Conservation (phyloP, 2,113 vertebrate species). For the Otolemur garnettii region DNA sequence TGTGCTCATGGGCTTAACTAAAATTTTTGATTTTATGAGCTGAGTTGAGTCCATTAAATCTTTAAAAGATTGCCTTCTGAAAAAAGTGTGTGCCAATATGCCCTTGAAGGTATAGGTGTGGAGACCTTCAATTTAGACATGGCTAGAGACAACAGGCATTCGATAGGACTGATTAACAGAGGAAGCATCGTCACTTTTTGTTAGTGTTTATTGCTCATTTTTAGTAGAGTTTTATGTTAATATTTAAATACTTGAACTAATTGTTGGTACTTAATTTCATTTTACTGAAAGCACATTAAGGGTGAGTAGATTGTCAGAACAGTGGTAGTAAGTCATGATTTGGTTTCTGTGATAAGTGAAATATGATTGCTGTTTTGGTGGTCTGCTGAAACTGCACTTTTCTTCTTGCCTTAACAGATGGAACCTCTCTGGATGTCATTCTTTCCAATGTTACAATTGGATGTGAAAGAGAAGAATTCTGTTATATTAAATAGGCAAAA, state of each 20-base stretch:
- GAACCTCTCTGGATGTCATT: not conserved
- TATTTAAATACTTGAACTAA: constrained; percentile 26
- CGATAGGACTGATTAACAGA: not conserved
- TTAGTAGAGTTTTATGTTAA: not conserved
- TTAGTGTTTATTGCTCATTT: not conserved
- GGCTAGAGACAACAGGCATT: not conserved
- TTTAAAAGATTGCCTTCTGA: constrained; percentile 26
- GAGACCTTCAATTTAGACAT: not conserved
- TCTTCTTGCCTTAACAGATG: not conserved
- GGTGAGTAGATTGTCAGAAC: not conserved
- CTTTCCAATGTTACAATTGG: not conserved
- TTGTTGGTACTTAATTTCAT: constrained; percentile 33
- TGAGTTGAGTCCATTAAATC: not conserved
- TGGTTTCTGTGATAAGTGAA: not conserved
- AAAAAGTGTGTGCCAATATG: not conserved
- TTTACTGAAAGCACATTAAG: not conserved
- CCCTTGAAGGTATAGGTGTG: rapidly evolving
- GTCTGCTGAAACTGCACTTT: not conserved
- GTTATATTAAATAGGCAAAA: not conserved
- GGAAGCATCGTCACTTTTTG: not conserved
- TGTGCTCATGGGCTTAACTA: not conserved
- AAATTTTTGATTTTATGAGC: constrained; percentile 29
- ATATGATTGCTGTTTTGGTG: not conserved
- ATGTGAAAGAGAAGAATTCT: not conserved
- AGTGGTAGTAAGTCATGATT: not conserved